phyloP scores from a whole-genome alignment of 2,113 vertebrate species.

The Tenrec ecaudatus region DNA sequence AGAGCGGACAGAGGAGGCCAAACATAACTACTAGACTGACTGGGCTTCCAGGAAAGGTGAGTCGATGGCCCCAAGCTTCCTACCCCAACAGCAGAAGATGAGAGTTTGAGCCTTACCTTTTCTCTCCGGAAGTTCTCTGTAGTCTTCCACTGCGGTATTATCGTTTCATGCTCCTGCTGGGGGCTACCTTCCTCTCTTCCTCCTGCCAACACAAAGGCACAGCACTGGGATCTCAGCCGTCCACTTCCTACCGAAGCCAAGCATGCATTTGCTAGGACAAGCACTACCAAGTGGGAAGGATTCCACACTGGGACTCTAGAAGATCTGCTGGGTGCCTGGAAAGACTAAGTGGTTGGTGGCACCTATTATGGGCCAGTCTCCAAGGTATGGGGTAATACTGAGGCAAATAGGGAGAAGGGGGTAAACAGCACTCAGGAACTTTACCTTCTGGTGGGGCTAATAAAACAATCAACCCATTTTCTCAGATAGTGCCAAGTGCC shows the following conservation, averaged over 20 bases:
- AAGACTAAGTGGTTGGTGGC: background rate
- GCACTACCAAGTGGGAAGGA: background rate
- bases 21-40: background rate
- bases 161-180: slow-evolving; percentile 87
- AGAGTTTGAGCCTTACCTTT: slow-evolving; percentile 81
- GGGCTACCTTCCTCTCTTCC: slow-evolving; percentile 51
- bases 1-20: background rate
- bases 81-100: background rate
- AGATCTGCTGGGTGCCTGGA: background rate
- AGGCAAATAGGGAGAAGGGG: background rate
- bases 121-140: slow-evolving; percentile 68
- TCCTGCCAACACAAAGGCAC: slow-evolving; percentile 69
- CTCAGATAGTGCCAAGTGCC: background rate
- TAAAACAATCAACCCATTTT: background rate
- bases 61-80: background rate
- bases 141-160: slow-evolving; percentile 90
- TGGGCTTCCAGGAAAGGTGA: background rate
- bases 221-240: slow-evolving; percentile 23
- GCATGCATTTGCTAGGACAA: background rate
- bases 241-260: background rate
- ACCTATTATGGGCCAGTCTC: background rate
- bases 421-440: background rate
- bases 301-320: background rate
- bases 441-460: background rate
- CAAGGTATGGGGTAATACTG: background rate